Conservation (phyloP, 2,888 invertebrate species). For the Charanyca ferruginea region DNA sequence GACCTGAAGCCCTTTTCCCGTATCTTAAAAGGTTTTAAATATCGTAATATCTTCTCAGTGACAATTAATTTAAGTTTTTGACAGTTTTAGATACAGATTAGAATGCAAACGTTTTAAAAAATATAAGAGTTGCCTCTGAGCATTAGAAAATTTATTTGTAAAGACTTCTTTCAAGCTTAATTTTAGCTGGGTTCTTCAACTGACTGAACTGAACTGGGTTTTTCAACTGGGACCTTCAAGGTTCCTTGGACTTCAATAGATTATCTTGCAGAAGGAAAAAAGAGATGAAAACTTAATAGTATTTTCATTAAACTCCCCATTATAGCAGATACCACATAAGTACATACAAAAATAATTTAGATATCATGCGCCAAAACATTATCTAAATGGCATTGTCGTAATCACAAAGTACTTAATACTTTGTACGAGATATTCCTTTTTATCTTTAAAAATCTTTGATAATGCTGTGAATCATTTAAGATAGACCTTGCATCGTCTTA, state of each 20-base stretch:
- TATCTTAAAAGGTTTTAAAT: neutral
- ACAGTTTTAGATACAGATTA: neutral
- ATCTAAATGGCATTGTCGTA: slow-evolving; percentile 21
- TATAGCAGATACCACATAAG: too few relatives aligned
- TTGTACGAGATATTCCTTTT: slow-evolving; percentile 4
- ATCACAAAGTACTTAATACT: slow-evolving; percentile 13
- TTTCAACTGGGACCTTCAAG: too few relatives aligned
- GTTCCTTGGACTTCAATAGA: too few relatives aligned
- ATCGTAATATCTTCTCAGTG: neutral
- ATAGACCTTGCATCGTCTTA: slow-evolving; percentile 7
- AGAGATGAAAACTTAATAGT: too few relatives aligned
- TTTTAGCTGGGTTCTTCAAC: too few relatives aligned
- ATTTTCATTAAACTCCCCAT: too few relatives aligned
- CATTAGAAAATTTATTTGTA: too few relatives aligned
- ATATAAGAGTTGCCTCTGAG: too few relatives aligned
- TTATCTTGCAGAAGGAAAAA: too few relatives aligned
- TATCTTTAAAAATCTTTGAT: slow-evolving; percentile 24
- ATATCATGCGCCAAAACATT: neutral
- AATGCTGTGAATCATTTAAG: slow-evolving; percentile 26
- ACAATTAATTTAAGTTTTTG: neutral
- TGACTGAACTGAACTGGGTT: too few relatives aligned
- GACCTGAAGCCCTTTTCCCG: neutral
- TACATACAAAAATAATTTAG: neutral
- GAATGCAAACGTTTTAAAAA: neutral
- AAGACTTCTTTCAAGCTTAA: too few relatives aligned